Percentiles rank a stretch among this genome's conserved stretches.
Conservation (phyloP, 2,888 invertebrate genomes). For the Ectemnius cavifrons region DNA sequence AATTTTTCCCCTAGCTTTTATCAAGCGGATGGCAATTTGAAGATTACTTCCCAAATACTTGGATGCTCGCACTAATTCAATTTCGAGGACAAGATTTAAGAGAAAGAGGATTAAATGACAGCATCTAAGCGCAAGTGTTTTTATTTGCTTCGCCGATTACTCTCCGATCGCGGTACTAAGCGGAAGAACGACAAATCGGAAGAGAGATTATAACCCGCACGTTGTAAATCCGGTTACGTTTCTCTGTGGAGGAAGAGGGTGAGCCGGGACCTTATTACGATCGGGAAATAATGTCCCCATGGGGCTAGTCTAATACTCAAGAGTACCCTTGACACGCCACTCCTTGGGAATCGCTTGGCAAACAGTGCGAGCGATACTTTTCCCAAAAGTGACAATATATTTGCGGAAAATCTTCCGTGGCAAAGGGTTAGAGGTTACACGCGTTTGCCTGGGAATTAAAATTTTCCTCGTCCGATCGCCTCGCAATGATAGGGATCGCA, state of each 20-base stretch:
- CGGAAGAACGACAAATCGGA: neutral
- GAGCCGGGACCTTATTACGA: slow-evolving; percentile 38
- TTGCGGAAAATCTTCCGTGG: too few relatives aligned
- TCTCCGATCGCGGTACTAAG: slow-evolving; percentile 38
- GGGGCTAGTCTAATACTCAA: slow-evolving; percentile 24
- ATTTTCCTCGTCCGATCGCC: slow-evolving; percentile 51
- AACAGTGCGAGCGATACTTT: too few relatives aligned
- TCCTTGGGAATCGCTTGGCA: slow-evolving; percentile 29
- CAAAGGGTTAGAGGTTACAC: too few relatives aligned
- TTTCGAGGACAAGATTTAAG: neutral
- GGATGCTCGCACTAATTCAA: neutral
- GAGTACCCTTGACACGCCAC: slow-evolving; percentile 14
- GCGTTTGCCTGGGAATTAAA: slow-evolving; percentile 28
- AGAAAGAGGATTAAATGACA: too few relatives aligned
- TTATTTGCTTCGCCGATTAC: slow-evolving; percentile 21
- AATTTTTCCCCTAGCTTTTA: too few relatives aligned
- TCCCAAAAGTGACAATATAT: too few relatives aligned
- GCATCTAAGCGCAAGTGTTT: neutral
- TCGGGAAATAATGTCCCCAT: slow-evolving; percentile 48
- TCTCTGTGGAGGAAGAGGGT: slow-evolving; percentile 22
- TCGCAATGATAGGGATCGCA: slow-evolving; percentile 45
- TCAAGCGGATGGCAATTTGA: too few relatives aligned
- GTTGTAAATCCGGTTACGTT: slow-evolving; percentile 53
- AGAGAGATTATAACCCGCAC: slow-evolving; percentile 38
- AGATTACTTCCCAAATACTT: too few relatives aligned